Percentiles rank a stretch among this genome's conserved stretches.
Evolutionary conservation across 2,888 invertebrate genomes (phyloP).

Genomic region (Morpho deidamia): DNA sequence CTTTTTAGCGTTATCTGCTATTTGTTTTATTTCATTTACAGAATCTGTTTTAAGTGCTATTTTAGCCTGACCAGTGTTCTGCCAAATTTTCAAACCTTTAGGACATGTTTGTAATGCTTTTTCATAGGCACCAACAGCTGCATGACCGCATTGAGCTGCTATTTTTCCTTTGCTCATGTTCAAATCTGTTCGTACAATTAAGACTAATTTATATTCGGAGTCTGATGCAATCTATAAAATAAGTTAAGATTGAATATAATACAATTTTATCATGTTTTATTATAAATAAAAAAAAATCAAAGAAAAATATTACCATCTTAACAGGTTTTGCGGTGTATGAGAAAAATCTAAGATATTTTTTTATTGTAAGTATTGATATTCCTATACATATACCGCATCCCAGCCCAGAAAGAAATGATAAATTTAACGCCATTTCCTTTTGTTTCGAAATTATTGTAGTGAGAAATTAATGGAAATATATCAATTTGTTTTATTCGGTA

Average conservation of each 20-base stretch:
- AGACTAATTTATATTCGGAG: slow-evolving; percentile 87
- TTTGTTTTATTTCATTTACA: slow-evolving; percentile 83
- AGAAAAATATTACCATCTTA: slow-evolving; percentile 39
- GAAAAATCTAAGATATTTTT: slow-evolving; percentile 43
- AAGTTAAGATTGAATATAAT: background rate
- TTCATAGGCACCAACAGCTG: slow-evolving; percentile 92
- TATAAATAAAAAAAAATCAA: background rate
- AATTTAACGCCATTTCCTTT: slow-evolving; percentile 59
- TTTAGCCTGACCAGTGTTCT: slow-evolving; percentile 89
- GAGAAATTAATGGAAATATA: background rate
- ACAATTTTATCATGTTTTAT: background rate
- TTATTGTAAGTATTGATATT: slow-evolving; percentile 56
- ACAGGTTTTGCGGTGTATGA: slow-evolving; percentile 37
- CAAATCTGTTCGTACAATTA: slow-evolving; percentile 92
- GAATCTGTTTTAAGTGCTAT: slow-evolving; percentile 90
- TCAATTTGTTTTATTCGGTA: too few species aligned
- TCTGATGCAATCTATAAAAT: slow-evolving; percentile 56
- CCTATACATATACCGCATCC: slow-evolving; percentile 69
- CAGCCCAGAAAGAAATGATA: slow-evolving; percentile 59
- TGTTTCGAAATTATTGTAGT: slow-evolving; percentile 42
- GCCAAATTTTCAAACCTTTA: slow-evolving; percentile 76
- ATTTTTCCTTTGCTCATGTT: slow-evolving; percentile 98
- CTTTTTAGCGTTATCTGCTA: slow-evolving; percentile 83
- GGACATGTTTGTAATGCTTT: slow-evolving; percentile 81
- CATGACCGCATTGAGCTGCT: slow-evolving; percentile 96